Evolutionary conservation across 2,888 invertebrate species (phyloP).

Genomic region (Andrena flavipes): DNA sequence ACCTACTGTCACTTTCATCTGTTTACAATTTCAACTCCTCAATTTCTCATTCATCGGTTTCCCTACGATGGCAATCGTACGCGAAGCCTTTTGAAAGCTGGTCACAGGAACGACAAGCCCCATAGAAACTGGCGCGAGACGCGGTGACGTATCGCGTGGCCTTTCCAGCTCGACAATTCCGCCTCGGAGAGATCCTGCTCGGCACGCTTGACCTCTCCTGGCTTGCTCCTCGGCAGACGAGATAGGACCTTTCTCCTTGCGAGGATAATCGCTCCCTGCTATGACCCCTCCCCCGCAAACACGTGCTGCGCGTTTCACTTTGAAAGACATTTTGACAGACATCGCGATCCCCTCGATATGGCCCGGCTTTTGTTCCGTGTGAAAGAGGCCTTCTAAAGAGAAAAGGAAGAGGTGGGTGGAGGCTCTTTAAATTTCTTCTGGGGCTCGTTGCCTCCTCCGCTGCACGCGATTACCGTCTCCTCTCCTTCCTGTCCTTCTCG

Average conservation of each 20-base stretch:
- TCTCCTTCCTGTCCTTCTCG: neutral
- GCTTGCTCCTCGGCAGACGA: slow-evolving; percentile 34
- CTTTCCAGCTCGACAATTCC: slow-evolving; percentile 49
- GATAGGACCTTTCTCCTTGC: slow-evolving; percentile 59
- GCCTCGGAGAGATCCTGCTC: slow-evolving; percentile 43
- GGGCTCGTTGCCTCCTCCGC: neutral
- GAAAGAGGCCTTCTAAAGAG: slow-evolving; percentile 43
- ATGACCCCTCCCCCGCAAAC: slow-evolving; percentile 25
- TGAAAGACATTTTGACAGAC: slow-evolving; percentile 51
- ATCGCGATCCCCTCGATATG: slow-evolving; percentile 52
- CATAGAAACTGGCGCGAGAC: neutral
- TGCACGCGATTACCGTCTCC: slow-evolving; percentile 13
- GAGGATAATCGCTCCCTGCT: slow-evolving; percentile 57
- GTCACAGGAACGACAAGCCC: neutral
- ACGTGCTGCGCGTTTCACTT: slow-evolving; percentile 24
- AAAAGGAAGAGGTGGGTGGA: neutral
- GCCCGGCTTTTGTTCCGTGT: slow-evolving; percentile 45
- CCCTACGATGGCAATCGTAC: neutral
- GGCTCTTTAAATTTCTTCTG: slow-evolving; percentile 22
- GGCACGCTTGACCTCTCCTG: slow-evolving; percentile 59
- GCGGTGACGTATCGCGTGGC: slow-evolving; percentile 32
- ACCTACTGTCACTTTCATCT: too few relatives aligned
- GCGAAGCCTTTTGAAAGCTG: neutral
- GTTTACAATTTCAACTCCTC: too few relatives aligned
- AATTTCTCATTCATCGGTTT: too few relatives aligned